Evolutionary conservation across 2,888 invertebrate species (phyloP), one percentile per base, ranked within the genome.

Genomic region (Acronicta psi): DNA sequence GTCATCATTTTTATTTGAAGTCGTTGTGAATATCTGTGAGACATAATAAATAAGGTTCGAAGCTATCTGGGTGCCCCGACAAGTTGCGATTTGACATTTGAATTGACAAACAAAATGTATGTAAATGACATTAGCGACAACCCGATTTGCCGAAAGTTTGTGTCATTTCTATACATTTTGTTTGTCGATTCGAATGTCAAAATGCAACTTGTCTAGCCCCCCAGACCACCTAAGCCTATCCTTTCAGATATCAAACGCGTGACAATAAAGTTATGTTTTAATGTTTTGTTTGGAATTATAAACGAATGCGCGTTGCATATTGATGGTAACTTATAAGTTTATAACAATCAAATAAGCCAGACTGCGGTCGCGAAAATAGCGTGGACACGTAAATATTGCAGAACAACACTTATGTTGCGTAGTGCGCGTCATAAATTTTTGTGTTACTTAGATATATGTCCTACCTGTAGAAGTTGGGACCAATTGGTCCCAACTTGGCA

Each of bases 361-460:
- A 52, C 20, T 58, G 50, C 45, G 36, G 59, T 68, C 69, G 69
- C 69, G 44, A 68, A 68, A 69, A 68, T 68, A 45, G 41, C 34
- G 69, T 69, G 23, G 37, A 50, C 36, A 44, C 31, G 54, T 34
- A 41, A 47, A 69, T 14, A 41, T 69, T 50, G 14, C 16, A 14
- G 47, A 17, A 67, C 50, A 67, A 13, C 2, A 6, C n/a, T 7
- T 14, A 6, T 5, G 8, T 62, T 10, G 69, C 7, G 52, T 13
- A 2, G 47, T 9, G 11, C 14, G n/a, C 2, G 34, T 25, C 9
- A 9, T 25, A 3, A 23, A 23, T 23, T 23, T 3, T 23, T 23
- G 4, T 7, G 4, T 23, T n/a, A n/a, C n/a, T n/a, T n/a, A n/a
- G n/a, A n/a, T n/a, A n/a, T n/a, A n/a, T n/a, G n/a, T n/a, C n/a